phyloP scores from a whole-genome alignment of 2,113 vertebrate species.

The Paramormyrops kingsleyae region DNA sequence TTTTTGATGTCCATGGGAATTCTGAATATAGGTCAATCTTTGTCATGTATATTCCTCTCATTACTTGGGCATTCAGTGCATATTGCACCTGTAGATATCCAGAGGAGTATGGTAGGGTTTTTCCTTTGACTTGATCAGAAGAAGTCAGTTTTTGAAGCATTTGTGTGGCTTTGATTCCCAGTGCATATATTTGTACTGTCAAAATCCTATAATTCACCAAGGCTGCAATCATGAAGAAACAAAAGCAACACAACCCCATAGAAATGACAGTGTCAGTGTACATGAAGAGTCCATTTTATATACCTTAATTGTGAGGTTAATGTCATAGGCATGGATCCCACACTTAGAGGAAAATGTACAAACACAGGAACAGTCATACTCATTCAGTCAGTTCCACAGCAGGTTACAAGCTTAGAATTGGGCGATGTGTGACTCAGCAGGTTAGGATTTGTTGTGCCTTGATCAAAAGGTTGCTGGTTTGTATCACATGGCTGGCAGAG shows the following conservation, averaged over 20 bases:
- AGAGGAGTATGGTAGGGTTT: neutral
- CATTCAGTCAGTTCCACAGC: neutral
- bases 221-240: neutral
- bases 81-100: neutral
- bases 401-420: neutral
- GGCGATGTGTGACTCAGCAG: neutral
- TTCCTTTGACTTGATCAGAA: neutral
- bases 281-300: neutral
- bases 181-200: neutral
- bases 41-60: neutral
- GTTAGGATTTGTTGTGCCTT: neutral
- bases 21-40: neutral
- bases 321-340: neutral
- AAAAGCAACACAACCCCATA: neutral
- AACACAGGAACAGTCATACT: neutral
- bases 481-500: neutral
- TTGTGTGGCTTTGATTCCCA: neutral
- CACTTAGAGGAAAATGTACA: neutral
- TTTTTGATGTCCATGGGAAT: neutral
- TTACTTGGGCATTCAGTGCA: neutral
- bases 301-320: neutral
- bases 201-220: neutral
- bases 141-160: neutral
- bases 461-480: neutral
- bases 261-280: neutral